A percentile compares a stretch with the other conserved stretches of the same genome.
These are phyloP conservation scores for Rhinolophus sinicus DNA, from an alignment of 2,113 vertebrate genomes.

Conservation along the genomic window DNA sequence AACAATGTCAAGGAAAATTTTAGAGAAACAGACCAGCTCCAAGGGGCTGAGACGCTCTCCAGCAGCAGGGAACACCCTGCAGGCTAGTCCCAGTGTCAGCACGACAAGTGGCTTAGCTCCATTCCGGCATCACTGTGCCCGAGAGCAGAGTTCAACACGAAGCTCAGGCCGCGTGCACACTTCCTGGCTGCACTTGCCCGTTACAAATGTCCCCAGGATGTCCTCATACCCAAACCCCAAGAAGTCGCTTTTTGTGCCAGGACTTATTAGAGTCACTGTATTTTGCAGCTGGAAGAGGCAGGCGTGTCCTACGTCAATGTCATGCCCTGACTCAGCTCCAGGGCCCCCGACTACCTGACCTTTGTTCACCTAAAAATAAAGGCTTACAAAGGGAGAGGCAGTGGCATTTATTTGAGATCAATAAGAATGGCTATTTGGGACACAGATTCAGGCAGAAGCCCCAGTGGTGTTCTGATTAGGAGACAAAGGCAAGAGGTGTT, in stretches of 20 bases:
- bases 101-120: rapidly evolving
- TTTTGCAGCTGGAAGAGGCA: too few species aligned
- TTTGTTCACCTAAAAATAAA: not conserved
- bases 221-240: not conserved
- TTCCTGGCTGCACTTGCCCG: not conserved
- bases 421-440: not conserved
- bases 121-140: rapidly evolving
- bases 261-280: not conserved
- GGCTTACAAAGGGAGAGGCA: not conserved
- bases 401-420: not conserved
- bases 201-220: not conserved
- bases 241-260: not conserved
- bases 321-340: not conserved
- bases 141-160: not conserved
- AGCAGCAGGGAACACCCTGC: rapidly evolving
- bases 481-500: not conserved
- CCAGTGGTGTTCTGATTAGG: not conserved
- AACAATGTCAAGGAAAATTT: not conserved
- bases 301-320: rapidly evolving
- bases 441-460: not conserved
- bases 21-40: not conserved
- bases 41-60: not conserved
- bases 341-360: not conserved
- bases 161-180: rapidly evolving
- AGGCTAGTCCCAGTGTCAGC: rapidly evolving